Percentiles rank a stretch among this genome's conserved stretches.
Evolutionary conservation across 2,888 invertebrate genomes (phyloP).

Genomic region (Lypha dubia): DNA sequence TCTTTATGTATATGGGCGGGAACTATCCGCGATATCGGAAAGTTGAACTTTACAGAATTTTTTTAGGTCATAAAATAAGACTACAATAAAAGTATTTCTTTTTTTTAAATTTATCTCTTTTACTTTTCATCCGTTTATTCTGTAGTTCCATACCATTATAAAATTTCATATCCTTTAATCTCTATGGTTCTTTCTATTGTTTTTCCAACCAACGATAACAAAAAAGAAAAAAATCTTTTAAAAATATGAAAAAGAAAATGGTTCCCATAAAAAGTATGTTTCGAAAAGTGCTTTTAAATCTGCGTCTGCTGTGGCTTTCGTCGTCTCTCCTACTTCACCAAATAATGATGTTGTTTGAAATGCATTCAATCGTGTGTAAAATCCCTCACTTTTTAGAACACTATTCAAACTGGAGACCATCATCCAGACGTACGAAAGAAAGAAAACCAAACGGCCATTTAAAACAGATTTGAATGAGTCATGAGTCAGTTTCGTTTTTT

Average conservation of each 20-base stretch:
- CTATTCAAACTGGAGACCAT: conserved; percentile 7
- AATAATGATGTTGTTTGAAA: conserved; percentile 26
- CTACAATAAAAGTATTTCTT: not conserved
- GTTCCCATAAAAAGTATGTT: not conserved
- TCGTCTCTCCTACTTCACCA: conserved; percentile 10
- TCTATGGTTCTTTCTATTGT: conserved; percentile 13
- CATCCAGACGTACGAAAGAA: not conserved
- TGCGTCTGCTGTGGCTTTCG: not conserved
- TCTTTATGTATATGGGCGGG: no score
- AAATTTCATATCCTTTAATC: not conserved
- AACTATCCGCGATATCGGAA: no score
- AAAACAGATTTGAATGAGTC: conserved; percentile 38
- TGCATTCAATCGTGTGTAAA: conserved; percentile 18
- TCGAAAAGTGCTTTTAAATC: conserved; percentile 5
- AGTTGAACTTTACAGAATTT: no score
- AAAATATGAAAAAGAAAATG: not conserved
- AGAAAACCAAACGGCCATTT: conserved; percentile 38
- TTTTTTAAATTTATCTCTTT: not conserved
- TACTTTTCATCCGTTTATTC: not conserved
- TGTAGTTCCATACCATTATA: not conserved
- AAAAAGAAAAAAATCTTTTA: conserved; percentile 7
- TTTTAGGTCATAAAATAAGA: not conserved
- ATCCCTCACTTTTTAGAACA: conserved; percentile 38
- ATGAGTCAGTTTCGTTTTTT: conserved; percentile 25
- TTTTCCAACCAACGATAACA: not conserved